These are phyloP conservation scores for Lamellibrachia satsuma DNA, from an alignment of 2,888 invertebrate genomes.

Conservation along the genomic window DNA sequence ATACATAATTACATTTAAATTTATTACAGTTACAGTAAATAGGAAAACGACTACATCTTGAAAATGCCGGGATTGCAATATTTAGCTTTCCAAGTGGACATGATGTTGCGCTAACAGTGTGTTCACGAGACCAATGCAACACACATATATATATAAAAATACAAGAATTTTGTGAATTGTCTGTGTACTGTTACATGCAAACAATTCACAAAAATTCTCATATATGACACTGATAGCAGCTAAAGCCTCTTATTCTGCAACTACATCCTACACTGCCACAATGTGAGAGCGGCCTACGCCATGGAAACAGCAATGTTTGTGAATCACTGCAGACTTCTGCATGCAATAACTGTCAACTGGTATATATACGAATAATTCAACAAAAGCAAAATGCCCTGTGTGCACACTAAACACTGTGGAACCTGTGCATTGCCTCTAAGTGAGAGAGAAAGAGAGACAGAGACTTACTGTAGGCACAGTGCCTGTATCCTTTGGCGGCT, in stretches of 20 bases:
- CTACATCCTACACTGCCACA: neutral
- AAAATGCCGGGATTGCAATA: neutral
- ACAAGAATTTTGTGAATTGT: slow-evolving; percentile 1
- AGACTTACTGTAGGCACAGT: slow-evolving; percentile 3
- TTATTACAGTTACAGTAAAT: no score
- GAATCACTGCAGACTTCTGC: neutral
- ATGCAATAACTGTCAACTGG: neutral
- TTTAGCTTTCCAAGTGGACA: neutral
- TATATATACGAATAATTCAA: neutral
- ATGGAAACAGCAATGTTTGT: neutral
- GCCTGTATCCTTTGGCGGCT: slow-evolving; percentile 17
- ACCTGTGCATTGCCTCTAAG: neutral
- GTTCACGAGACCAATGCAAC: neutral
- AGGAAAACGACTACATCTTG: neutral
- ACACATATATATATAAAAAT: neutral
- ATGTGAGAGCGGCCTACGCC: neutral
- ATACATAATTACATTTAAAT: no score
- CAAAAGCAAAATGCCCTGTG: neutral
- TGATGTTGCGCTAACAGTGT: neutral
- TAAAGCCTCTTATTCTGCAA: neutral
- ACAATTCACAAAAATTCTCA: neutral
- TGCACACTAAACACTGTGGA: neutral
- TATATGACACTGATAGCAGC: neutral
- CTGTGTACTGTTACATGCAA: neutral
- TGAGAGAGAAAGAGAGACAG: neutral